Conservation (phyloP, 1,140 invertebrate species). For the Drosophila nikananu region DNA sequence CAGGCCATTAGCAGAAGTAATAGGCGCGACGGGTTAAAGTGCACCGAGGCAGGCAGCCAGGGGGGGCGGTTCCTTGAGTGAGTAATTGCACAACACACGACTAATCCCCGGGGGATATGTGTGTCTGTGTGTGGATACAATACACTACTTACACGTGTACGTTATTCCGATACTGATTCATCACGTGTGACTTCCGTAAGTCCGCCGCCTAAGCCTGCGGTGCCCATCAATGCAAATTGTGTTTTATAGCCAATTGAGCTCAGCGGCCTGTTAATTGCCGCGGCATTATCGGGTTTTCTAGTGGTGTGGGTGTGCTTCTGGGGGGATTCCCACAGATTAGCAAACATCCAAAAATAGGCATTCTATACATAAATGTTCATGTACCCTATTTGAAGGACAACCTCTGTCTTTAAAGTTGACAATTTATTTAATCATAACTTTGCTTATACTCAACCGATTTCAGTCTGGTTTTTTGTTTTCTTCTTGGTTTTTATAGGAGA, state of each 20-base stretch:
- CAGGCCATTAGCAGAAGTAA: conserved; percentile 79
- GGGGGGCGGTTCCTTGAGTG: conserved; percentile 22
- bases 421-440: too few relatives aligned
- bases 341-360: conserved; percentile 6
- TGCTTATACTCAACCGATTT: too few relatives aligned
- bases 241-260: conserved; percentile 52
- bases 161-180: conserved; percentile 33
- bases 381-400: conserved; percentile 9
- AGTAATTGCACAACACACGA: conserved; percentile 55
- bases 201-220: conserved; percentile 35
- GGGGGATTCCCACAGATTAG: conserved; percentile 28
- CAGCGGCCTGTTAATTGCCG: conserved; percentile 63
- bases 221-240: conserved; percentile 55
- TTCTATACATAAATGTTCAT: too few relatives aligned
- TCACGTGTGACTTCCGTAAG: conserved; percentile 53
- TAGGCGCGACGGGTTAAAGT: conserved; percentile 75
- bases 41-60: conserved; percentile 54
- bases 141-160: conserved; percentile 8
- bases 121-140: neutral
- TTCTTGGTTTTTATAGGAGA: too few relatives aligned
- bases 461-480: too few relatives aligned
- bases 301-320: neutral
- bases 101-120: conserved; percentile 37
- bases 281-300: conserved; percentile 2
- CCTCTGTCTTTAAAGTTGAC: neutral